These are phyloP conservation scores for Eulithis prunata DNA, from an alignment of 2,888 invertebrate genomes.

Conservation along the genomic window DNA sequence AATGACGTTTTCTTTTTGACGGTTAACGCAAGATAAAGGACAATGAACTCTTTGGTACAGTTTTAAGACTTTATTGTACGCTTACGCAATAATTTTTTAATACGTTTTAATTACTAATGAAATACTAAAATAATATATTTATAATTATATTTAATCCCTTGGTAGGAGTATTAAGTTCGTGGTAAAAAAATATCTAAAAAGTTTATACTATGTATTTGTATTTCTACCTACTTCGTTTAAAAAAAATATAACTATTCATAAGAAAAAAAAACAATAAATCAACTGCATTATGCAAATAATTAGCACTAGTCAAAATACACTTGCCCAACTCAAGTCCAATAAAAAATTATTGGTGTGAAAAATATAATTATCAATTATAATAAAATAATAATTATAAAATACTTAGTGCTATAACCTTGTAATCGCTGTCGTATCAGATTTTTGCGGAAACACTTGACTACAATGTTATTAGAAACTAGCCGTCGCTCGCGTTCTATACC, in stretches of 20 bases:
- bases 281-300: conserved; percentile 20
- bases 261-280: conserved; percentile 24
- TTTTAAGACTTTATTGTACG: conserved; percentile 4
- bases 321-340: conserved; percentile 17
- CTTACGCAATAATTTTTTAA: conserved; percentile 15
- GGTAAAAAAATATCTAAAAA: no score
- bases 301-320: conserved; percentile 25
- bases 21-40: conserved; percentile 45
- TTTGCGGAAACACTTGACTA: conserved; percentile 38
- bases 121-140: not conserved
- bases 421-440: conserved; percentile 36
- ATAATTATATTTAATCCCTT: no score
- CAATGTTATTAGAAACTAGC: conserved; percentile 30
- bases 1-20: conserved; percentile 42
- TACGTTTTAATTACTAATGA: not conserved
- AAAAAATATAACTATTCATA: not conserved
- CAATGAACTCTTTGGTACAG: conserved; percentile 43
- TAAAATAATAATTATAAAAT: conserved; percentile 35
- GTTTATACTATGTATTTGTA: no score
- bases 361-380: not conserved
- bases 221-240: no score
- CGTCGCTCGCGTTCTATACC: no score
- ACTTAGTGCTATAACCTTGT: conserved; percentile 31
- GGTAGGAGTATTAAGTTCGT: no score
- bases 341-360: conserved; percentile 21